Evolutionary conservation across 2,113 vertebrate species (phyloP).

Genomic region (Scytalopus superciliaris): DNA sequence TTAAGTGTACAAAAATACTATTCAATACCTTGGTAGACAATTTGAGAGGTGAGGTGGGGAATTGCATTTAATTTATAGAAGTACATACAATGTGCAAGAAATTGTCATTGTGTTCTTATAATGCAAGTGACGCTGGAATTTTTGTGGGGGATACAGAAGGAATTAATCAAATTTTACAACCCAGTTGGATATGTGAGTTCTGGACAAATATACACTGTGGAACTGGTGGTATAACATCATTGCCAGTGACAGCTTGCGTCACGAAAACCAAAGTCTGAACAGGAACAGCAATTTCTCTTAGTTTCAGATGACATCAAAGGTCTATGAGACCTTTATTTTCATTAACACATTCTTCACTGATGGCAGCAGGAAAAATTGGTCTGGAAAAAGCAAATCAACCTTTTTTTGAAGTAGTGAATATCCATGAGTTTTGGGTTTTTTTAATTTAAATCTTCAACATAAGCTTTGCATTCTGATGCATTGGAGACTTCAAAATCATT

Average conservation of each 20-base stretch:
- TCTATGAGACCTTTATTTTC: slow-evolving; percentile 45
- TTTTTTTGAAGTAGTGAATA: background rate
- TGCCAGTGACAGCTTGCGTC: background rate
- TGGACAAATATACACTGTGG: background rate
- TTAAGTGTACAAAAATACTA: slow-evolving; percentile 26
- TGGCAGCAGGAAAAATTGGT: slow-evolving; percentile 15
- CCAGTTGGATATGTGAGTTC: background rate
- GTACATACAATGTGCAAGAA: slow-evolving; percentile 7
- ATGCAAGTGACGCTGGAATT: slow-evolving; percentile 13
- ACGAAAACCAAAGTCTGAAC: background rate
- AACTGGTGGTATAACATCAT: background rate
- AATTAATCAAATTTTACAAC: slow-evolving; percentile 28
- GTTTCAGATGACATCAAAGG: slow-evolving; percentile 32
- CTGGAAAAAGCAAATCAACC: slow-evolving; percentile 32
- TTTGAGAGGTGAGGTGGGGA: background rate
- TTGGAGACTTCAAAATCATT: slow-evolving; percentile 26
- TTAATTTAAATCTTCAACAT: slow-evolving; percentile 52
- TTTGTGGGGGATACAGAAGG: background rate
- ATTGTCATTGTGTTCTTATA: background rate
- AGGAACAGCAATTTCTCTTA: background rate
- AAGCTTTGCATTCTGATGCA: slow-evolving; percentile 56
- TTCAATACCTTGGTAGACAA: background rate
- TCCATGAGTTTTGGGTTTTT: background rate
- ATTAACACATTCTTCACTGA: slow-evolving; percentile 56
- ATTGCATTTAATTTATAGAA: slow-evolving; percentile 34